These are phyloP conservation scores for Cryptoblepharus egeriae DNA, from an alignment of 2,797 vertebrate genomes.

Conservation along the genomic window DNA sequence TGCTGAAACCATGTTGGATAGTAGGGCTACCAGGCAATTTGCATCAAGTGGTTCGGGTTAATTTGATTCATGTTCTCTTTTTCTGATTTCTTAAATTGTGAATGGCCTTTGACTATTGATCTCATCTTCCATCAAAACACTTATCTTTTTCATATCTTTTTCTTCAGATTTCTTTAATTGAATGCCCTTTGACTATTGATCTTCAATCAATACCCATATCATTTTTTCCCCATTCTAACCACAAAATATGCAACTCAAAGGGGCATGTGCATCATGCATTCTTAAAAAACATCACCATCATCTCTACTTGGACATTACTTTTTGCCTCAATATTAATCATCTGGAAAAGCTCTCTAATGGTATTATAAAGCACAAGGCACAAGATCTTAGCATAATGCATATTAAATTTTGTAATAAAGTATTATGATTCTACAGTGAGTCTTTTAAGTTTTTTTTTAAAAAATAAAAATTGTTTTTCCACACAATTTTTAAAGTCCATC, in stretches of 20 bases:
- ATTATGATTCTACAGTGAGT: neutral
- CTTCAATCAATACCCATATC: constrained; percentile 52
- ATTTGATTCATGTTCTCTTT: constrained; percentile 58
- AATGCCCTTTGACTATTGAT: constrained; percentile 54
- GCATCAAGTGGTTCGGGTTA: constrained; percentile 37
- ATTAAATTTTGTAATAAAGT: neutral
- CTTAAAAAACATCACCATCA: neutral
- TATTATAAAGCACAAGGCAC: constrained; percentile 22
- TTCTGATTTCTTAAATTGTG: constrained; percentile 45
- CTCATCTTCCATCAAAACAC: constrained; percentile 44
- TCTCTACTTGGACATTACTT: neutral
- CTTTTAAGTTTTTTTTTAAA: constrained; percentile 21
- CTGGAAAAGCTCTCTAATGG: constrained; percentile 17
- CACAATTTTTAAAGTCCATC: neutral
- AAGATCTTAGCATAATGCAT: constrained; percentile 30
- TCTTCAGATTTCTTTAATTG: constrained; percentile 48
- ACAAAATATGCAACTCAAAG: neutral
- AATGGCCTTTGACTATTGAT: constrained; percentile 54
- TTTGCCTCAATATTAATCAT: constrained; percentile 31
- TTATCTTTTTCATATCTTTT: constrained; percentile 52
- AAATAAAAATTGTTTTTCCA: neutral
- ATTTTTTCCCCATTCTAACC: constrained; percentile 12
- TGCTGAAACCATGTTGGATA: constrained; percentile 47
- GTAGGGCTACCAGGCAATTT: constrained; percentile 46
- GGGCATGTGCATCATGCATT: no score